These are phyloP conservation scores for Chrysolina haemoptera DNA, from an alignment of 2,888 invertebrate genomes.

Conservation along the genomic window DNA sequence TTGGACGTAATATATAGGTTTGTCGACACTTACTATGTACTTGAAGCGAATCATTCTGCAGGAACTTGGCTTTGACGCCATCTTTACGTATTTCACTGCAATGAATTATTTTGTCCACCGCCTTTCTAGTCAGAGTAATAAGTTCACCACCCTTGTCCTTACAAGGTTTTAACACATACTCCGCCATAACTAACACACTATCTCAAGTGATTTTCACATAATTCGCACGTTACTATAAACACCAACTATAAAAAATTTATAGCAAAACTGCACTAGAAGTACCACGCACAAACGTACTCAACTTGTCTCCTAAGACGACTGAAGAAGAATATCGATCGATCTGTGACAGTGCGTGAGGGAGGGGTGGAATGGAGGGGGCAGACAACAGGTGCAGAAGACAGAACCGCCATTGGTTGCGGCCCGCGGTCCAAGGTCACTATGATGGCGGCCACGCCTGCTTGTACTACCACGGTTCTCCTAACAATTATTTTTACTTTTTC, in stretches of 20 bases:
- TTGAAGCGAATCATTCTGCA: conserved; percentile 30
- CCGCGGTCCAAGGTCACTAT: conserved; percentile 22
- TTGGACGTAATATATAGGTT: conserved; percentile 29
- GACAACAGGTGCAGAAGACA: conserved; percentile 29
- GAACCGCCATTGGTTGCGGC: conserved; percentile 25
- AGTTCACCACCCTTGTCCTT: conserved; percentile 11
- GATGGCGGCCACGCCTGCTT: conserved; percentile 27
- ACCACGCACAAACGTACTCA: conserved; percentile 23
- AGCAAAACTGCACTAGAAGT: conserved; percentile 29
- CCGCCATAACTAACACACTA: conserved; percentile 11
- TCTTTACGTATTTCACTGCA: conserved; percentile 31
- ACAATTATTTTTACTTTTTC: conserved; percentile 28
- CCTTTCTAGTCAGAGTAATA: conserved; percentile 11
- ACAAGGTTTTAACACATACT: conserved; percentile 11
- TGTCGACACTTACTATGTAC: conserved; percentile 29
- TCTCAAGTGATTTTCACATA: conserved; percentile 11
- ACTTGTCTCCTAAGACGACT: conserved; percentile 6
- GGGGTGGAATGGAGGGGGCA: conserved; percentile 28
- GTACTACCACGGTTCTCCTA: conserved; percentile 27
- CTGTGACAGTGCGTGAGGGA: conserved; percentile 26
- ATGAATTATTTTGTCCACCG: conserved; percentile 9
- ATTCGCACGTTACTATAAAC: conserved; percentile 20
- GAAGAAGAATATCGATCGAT: conserved; percentile 1
- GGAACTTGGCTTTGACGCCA: conserved; percentile 29
- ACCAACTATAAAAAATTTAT: conserved; percentile 29